Conservation (phyloP, 2,797 vertebrate genomes). For the Knipowitschia caucasica region DNA sequence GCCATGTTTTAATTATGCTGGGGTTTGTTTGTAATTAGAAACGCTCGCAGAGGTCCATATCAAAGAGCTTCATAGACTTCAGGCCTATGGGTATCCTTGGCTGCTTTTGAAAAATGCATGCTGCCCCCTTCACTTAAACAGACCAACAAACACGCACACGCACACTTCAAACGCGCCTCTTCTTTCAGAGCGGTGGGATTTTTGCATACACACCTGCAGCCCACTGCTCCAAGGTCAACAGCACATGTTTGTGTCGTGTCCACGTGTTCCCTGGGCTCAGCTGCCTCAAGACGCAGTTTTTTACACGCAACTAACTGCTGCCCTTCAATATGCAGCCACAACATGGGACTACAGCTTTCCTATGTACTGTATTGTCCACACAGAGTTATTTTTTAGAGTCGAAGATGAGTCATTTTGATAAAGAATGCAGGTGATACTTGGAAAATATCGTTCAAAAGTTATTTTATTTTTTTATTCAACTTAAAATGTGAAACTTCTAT, state of each 20-base stretch:
- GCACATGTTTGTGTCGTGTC: slow-evolving; percentile 69
- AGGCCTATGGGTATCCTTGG: slow-evolving; percentile 77
- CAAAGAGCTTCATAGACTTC: slow-evolving; percentile 78
- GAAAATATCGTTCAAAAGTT: too few relatives aligned
- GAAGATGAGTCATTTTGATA: too few relatives aligned
- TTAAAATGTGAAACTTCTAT: too few relatives aligned
- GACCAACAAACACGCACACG: slow-evolving; percentile 30
- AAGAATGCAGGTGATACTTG: too few relatives aligned
- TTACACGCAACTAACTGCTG: slow-evolving; percentile 40
- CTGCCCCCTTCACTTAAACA: slow-evolving; percentile 9
- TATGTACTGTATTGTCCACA: not conserved
- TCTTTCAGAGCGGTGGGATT: slow-evolving; percentile 66
- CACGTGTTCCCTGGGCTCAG: slow-evolving; percentile 60
- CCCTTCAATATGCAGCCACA: slow-evolving; percentile 65
- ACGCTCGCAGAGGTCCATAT: slow-evolving; percentile 72
- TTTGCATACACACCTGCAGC: slow-evolving; percentile 36
- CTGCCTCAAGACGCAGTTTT: slow-evolving; percentile 47
- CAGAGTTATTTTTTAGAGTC: too few relatives aligned
- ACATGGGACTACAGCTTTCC: slow-evolving; percentile 42
- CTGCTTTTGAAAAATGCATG: slow-evolving; percentile 72
- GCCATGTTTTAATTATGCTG: slow-evolving; percentile 81
- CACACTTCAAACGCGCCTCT: slow-evolving; percentile 67
- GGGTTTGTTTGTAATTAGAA: slow-evolving; percentile 81
- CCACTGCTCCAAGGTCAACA: slow-evolving; percentile 74
- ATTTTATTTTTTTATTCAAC: too few relatives aligned